Percentiles rank a stretch among this genome's conserved stretches.
phyloP scores from a whole-genome alignment of 2,113 vertebrate species.

The Nothocercus julius region DNA sequence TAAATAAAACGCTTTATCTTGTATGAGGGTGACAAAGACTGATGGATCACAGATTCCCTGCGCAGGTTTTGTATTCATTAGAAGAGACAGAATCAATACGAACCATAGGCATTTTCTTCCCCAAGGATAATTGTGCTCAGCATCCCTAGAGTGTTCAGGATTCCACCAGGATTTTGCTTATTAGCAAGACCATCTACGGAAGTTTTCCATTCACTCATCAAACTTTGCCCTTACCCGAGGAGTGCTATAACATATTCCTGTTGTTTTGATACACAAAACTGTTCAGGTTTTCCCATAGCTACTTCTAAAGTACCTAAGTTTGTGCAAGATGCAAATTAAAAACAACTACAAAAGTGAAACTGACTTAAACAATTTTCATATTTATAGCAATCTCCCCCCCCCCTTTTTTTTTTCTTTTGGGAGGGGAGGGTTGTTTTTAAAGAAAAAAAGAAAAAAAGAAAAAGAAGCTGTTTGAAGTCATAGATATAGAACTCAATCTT shows the following conservation, averaged over 20 bases:
- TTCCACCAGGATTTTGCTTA: neutral
- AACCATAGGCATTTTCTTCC: conserved; percentile 8
- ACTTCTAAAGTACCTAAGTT: neutral
- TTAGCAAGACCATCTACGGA: neutral
- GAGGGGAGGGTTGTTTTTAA: neutral
- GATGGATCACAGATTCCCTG: neutral
- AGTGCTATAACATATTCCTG: neutral
- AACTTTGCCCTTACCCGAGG: neutral
- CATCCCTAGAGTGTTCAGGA: neutral
- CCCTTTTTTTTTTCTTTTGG: neutral
- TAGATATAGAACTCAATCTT: neutral
- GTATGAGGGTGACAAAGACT: neutral
- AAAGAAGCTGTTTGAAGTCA: neutral
- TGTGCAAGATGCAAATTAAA: neutral
- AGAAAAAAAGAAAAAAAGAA: neutral
- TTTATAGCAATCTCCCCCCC: neutral
- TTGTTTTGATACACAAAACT: neutral
- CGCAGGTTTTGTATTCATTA: conserved; percentile 1
- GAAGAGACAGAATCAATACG: conserved; percentile 18
- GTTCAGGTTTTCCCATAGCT: neutral
- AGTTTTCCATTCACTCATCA: neutral
- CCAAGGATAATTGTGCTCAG: neutral
- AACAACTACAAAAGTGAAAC: neutral
- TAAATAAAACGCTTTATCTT: neutral
- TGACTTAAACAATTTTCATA: neutral